Evolutionary conservation across 2,888 invertebrate species (phyloP).

Genomic region (Caenorhabditis sp.): DNA sequence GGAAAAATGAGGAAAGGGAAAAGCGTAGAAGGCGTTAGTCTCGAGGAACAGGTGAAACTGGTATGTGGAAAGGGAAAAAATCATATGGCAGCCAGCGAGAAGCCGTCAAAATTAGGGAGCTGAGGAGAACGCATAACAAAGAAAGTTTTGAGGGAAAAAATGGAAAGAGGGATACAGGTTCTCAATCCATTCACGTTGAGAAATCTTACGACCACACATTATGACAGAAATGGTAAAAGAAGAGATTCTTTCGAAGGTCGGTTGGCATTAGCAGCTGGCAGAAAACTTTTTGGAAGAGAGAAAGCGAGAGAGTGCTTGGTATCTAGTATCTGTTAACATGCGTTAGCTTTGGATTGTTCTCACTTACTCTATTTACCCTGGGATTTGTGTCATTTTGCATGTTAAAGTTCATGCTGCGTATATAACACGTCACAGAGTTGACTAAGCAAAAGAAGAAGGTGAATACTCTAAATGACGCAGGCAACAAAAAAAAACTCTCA

Average conservation of each 20-base stretch:
- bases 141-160: background rate
- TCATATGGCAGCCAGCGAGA: background rate
- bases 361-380: conserved; percentile 27
- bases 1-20: conserved; percentile 1
- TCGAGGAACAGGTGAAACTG: conserved; percentile 43
- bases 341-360: conserved; percentile 14
- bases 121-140: background rate
- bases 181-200: conserved; percentile 6
- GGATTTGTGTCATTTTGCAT: background rate
- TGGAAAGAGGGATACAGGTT: conserved; percentile 21
- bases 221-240: conserved; percentile 27
- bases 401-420: background rate
- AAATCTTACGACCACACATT: conserved; percentile 43
- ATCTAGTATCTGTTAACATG: conserved; percentile 20
- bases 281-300: too few species aligned
- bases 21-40: conserved; percentile 12
- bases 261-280: conserved; percentile 1
- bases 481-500: too few species aligned
- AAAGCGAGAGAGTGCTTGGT: too few species aligned
- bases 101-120: background rate
- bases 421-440: conserved; percentile 1
- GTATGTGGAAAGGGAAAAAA: conserved; percentile 8
- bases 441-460: background rate
- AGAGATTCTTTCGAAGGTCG: conserved; percentile 43
- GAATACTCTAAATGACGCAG: background rate